phyloP scores from a whole-genome alignment of 2,113 vertebrate genomes.

The Tragulus kanchil region DNA sequence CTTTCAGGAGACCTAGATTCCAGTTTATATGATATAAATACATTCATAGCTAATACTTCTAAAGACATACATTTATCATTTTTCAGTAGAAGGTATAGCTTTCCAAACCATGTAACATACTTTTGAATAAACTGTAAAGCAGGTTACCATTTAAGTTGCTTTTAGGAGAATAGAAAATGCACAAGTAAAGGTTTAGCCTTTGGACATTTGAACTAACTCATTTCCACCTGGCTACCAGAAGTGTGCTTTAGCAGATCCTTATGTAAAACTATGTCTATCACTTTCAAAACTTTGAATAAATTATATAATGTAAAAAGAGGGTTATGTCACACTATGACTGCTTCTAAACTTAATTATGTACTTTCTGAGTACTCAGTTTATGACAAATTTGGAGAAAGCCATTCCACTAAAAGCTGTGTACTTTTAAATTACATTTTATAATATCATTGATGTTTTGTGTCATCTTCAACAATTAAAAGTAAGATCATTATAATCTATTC shows the following conservation, averaged over 20 bases:
- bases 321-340: background rate
- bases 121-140: conserved; percentile 23
- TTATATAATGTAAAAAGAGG: background rate
- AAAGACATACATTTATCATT: background rate
- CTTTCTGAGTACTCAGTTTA: background rate
- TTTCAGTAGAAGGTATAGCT: conserved; percentile 24
- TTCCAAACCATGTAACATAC: background rate
- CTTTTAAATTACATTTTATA: conserved; percentile 46
- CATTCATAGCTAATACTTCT: background rate
- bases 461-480: conserved; percentile 63
- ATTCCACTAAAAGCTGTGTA: conserved; percentile 47
- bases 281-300: conserved; percentile 55
- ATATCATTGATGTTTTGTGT: background rate
- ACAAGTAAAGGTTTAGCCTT: conserved; percentile 10
- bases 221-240: background rate
- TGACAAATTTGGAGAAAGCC: background rate
- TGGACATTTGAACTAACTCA: conserved; percentile 42
- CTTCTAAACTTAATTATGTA: conserved; percentile 13
- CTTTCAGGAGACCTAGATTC: background rate
- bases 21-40: background rate
- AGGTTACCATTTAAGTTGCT: background rate
- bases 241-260: background rate
- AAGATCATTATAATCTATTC: conserved; percentile 31
- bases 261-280: conserved; percentile 6
- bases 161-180: conserved; percentile 45